Conservation (phyloP, 2,888 invertebrate species). For the Linnaemya vulpina region DNA sequence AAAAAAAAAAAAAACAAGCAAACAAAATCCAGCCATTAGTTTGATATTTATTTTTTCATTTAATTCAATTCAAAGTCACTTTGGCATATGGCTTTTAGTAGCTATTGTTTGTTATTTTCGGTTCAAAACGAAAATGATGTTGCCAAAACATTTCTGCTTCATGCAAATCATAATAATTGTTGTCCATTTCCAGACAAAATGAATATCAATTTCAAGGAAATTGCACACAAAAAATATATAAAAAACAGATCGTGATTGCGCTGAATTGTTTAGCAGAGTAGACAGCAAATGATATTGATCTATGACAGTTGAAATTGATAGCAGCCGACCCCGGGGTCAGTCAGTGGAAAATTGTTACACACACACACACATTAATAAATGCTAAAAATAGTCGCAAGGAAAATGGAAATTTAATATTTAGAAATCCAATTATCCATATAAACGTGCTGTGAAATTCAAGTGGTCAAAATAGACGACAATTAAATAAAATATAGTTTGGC, state of each 20-base stretch:
- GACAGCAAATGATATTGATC: slow-evolving; percentile 55
- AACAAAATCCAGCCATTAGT: background rate
- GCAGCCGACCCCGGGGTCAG: slow-evolving; percentile 52
- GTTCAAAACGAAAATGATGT: slow-evolving; percentile 57
- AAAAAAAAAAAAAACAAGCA: background rate
- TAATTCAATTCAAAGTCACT: slow-evolving; percentile 29
- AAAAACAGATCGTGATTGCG: slow-evolving; percentile 57
- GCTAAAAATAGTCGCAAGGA: background rate
- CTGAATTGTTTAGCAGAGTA: slow-evolving; percentile 27
- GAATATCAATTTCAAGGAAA: slow-evolving; percentile 67
- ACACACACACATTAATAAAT: slow-evolving; percentile 33
- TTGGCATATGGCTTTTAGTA: slow-evolving; percentile 38
- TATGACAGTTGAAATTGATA: slow-evolving; percentile 63
- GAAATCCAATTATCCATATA: background rate
- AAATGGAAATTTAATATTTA: slow-evolving; percentile 1
- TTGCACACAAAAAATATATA: slow-evolving; percentile 12
- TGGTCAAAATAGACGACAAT: too few relatives aligned
- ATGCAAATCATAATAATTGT: slow-evolving; percentile 60
- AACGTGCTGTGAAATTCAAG: background rate
- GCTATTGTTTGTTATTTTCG: slow-evolving; percentile 47
- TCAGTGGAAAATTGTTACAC: slow-evolving; percentile 17
- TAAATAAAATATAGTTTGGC: too few relatives aligned
- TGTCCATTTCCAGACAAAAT: slow-evolving; percentile 38
- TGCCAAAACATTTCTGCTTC: slow-evolving; percentile 33
- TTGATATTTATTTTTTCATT: background rate